Evolutionary conservation across 2,797 vertebrate genomes (phyloP).

Genomic region (Apogon hyalosoma): DNA sequence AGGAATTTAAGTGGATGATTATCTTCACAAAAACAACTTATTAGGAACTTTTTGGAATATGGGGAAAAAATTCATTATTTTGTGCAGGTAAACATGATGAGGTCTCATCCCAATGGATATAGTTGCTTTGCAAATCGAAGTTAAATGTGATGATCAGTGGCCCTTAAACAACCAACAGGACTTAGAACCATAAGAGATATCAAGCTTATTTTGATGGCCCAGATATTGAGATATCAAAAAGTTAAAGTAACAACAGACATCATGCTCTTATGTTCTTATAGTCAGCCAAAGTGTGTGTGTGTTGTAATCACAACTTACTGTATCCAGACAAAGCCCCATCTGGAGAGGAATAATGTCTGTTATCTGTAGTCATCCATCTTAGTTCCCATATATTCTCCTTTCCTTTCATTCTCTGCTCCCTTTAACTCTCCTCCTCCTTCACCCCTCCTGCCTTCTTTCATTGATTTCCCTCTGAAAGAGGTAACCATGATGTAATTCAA

Average conservation of each 20-base stretch:
- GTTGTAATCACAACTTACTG: conserved; percentile 44
- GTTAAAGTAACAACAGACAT: background rate
- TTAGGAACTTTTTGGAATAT: too few relatives aligned
- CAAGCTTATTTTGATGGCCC: too few relatives aligned
- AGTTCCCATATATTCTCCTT: conserved; percentile 10
- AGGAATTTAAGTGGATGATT: too few relatives aligned
- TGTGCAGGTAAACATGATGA: too few relatives aligned
- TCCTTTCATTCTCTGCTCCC: conserved; percentile 9
- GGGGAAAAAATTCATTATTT: too few relatives aligned
- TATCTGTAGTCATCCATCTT: conserved; percentile 50
- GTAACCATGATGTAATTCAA: background rate
- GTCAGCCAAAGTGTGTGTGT: background rate
- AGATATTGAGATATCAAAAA: conserved; percentile 5
- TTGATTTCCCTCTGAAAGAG: background rate
- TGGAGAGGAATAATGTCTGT: conserved; percentile 65
- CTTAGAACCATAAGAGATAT: too few relatives aligned
- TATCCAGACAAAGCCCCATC: conserved; percentile 62
- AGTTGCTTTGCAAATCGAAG: conserved; percentile 14
- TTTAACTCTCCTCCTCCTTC: conserved; percentile 13
- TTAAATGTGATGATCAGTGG: too few relatives aligned
- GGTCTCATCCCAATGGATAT: conserved; percentile 43
- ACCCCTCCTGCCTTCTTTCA: conserved; percentile 6
- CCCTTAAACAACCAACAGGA: too few relatives aligned
- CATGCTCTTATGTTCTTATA: background rate
- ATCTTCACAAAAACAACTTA: too few relatives aligned